phyloP scores from a whole-genome alignment of 2,113 vertebrate genomes.

The Cricetomys ansorgei region DNA sequence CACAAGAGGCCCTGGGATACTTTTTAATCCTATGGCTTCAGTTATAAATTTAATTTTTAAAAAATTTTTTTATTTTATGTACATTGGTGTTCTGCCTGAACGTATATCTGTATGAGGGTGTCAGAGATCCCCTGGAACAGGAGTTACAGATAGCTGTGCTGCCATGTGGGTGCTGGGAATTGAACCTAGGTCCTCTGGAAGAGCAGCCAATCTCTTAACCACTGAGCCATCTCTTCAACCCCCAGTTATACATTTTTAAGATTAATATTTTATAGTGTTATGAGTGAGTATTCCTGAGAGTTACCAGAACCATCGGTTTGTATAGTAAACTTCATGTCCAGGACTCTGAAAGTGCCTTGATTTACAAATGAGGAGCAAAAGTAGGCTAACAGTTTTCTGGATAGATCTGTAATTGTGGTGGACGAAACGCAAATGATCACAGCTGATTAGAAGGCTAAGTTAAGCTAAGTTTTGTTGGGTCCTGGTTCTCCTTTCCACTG shows the following conservation, averaged over 20 bases:
- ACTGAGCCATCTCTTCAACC: too few relatives aligned
- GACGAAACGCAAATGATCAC: constrained; percentile 37
- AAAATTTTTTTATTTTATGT: too few relatives aligned
- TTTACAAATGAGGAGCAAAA: constrained; percentile 63
- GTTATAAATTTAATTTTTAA: constrained; percentile 3
- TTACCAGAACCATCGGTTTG: constrained; percentile 31
- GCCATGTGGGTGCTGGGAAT: too few relatives aligned
- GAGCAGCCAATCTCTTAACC: too few relatives aligned
- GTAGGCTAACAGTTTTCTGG: constrained; percentile 30
- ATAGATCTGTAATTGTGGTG: constrained; percentile 8
- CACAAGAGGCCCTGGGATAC: constrained; percentile 9
- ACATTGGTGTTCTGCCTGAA: too few relatives aligned
- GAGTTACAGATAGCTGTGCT: too few relatives aligned
- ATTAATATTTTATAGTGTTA: background rate
- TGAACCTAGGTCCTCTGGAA: too few relatives aligned
- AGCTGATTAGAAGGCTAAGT: constrained; percentile 31
- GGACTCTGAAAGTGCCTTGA: constrained; percentile 21
- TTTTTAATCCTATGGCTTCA: background rate
- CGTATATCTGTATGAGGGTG: too few relatives aligned
- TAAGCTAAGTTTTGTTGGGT: constrained; percentile 20
- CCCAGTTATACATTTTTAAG: too few relatives aligned
- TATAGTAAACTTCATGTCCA: constrained; percentile 27
- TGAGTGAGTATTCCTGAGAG: background rate
- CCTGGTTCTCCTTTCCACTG: constrained; percentile 11
- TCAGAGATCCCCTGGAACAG: too few relatives aligned